Evolutionary conservation across 1,140 invertebrate genomes (phyloP).

Genomic region (Apolygus lucorum): DNA sequence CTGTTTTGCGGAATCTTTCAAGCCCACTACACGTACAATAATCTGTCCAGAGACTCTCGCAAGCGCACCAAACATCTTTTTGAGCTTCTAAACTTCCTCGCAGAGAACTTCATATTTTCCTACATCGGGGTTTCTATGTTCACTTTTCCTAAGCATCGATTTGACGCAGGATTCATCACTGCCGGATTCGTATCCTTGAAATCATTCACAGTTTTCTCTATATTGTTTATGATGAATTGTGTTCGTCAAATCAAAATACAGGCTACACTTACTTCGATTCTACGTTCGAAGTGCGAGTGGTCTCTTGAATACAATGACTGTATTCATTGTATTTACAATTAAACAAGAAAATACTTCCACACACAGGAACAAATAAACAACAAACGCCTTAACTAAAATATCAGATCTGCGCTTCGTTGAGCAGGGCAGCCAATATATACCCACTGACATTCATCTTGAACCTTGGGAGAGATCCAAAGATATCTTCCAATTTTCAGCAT

Average conservation of each 20-base stretch:
- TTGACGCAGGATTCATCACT: slow-evolving; percentile 84
- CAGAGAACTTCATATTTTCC: slow-evolving; percentile 98
- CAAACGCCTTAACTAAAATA: too few relatives aligned
- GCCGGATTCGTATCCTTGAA: slow-evolving; percentile 82
- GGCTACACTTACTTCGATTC: too few relatives aligned
- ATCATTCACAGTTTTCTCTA: too few relatives aligned
- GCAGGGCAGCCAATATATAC: slow-evolving; percentile 89
- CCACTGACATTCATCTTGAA: slow-evolving; percentile 91
- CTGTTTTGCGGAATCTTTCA: slow-evolving; percentile 98
- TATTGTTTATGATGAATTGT: too few relatives aligned
- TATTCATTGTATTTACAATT: too few relatives aligned
- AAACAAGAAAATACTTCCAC: too few relatives aligned
- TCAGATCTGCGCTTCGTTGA: slow-evolving; percentile 73
- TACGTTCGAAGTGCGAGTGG: too few relatives aligned
- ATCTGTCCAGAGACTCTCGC: slow-evolving; percentile 80
- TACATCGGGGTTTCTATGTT: slow-evolving; percentile 99
- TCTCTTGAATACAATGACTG: too few relatives aligned
- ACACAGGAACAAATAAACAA: too few relatives aligned
- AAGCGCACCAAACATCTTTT: slow-evolving; percentile 89
- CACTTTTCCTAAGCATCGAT: slow-evolving; percentile 91
- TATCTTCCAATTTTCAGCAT: slow-evolving; percentile 89
- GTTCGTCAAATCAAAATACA: too few relatives aligned
- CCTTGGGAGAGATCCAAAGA: slow-evolving; percentile 84
- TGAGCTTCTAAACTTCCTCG: slow-evolving; percentile 90
- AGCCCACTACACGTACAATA: slow-evolving; percentile 98